A percentile compares a stretch with the other conserved stretches of the same genome.
Conservation (phyloP, 92 coral and sea anemone genomes). For the Chrysogorgia sp. region DNA sequence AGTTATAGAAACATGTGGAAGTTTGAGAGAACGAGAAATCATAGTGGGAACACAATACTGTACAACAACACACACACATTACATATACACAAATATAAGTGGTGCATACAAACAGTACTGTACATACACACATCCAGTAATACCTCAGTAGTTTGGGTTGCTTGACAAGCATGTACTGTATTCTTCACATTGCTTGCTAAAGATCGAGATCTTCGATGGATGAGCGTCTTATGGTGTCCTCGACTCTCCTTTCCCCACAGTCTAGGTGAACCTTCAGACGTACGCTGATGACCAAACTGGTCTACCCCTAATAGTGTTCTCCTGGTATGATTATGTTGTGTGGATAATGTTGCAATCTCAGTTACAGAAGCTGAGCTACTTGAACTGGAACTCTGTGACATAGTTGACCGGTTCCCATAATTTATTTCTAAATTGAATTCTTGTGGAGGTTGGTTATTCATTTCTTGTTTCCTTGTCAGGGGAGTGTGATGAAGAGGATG, state of each 20-base stretch:
- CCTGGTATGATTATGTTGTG: not conserved
- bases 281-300: too few relatives aligned
- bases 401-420: not conserved
- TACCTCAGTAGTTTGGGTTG: slow-evolving; percentile 25
- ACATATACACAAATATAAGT: slow-evolving; percentile 1
- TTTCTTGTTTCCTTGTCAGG: slow-evolving; percentile 9
- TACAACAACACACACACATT: too few relatives aligned
- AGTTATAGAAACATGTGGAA: too few relatives aligned
- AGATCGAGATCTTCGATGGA: slow-evolving; percentile 37
- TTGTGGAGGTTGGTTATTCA: not conserved
- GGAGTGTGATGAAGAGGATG: not conserved
- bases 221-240: slow-evolving; percentile 21
- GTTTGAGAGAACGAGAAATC: too few relatives aligned
- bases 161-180: slow-evolving; percentile 5
- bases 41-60: too few relatives aligned
- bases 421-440: slow-evolving; percentile 10
- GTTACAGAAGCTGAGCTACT: not conserved
- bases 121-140: not conserved
- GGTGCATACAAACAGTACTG: not conserved
- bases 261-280: not conserved
- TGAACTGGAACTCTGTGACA: not conserved
- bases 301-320: not conserved
- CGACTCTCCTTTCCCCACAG: not conserved
- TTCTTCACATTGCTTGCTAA: slow-evolving; percentile 32
- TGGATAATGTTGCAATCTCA: not conserved